These are phyloP conservation scores for Pelusios castaneus DNA, from an alignment of 2,113 vertebrate genomes.

Conservation along the genomic window DNA sequence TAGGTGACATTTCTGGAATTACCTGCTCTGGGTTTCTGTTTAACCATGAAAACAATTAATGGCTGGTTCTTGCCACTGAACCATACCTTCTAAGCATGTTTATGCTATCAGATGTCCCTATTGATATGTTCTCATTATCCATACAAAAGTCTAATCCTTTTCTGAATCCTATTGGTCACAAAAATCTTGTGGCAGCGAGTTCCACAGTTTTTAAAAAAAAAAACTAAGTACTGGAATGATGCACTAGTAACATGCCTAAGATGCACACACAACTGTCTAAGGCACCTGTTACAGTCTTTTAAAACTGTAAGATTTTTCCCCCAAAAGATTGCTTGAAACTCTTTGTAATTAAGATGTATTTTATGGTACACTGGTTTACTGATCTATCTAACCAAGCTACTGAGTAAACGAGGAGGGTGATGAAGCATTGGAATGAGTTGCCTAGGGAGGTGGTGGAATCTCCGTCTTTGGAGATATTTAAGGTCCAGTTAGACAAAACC, in stretches of 20 bases:
- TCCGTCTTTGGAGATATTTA: no score
- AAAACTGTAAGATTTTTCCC: background rate
- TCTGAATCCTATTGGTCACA: background rate
- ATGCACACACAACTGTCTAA: background rate
- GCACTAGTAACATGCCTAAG: background rate
- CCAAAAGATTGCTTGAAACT: background rate
- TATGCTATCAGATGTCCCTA: background rate
- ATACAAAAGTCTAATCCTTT: background rate
- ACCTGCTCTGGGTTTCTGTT: background rate
- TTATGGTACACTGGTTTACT: background rate
- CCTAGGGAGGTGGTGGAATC: no score
- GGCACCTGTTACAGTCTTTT: background rate
- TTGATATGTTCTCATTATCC: background rate
- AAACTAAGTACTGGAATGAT: background rate
- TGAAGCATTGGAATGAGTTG: no score
- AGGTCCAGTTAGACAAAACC: no score
- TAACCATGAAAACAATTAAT: background rate
- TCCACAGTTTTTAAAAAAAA: background rate
- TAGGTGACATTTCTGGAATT: background rate
- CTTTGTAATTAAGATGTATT: background rate
- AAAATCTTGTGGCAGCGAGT: background rate
- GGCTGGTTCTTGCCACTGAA: background rate
- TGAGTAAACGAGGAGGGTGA: no score
- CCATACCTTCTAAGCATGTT: background rate
- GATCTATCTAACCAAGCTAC: background rate